Evolutionary conservation across 2,888 invertebrate genomes (phyloP).

Genomic region (Folsomia candida): DNA sequence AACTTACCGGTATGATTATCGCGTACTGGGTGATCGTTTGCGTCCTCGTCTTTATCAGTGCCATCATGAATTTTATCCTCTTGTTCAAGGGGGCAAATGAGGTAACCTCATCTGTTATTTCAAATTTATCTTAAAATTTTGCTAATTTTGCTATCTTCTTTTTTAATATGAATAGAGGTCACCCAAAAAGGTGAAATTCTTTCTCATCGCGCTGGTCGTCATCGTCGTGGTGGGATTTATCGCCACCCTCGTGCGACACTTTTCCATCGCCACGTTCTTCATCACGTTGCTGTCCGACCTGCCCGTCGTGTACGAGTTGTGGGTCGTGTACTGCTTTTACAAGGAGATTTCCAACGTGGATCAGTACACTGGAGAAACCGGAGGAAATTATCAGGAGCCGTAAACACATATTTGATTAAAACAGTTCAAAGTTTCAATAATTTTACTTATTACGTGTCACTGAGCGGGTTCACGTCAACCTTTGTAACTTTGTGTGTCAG

Average conservation of each 20-base stretch:
- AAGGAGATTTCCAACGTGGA: neutral
- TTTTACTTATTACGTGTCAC: no score
- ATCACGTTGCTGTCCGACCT: neutral
- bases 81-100: neutral
- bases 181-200: neutral
- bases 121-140: neutral
- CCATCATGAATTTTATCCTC: neutral
- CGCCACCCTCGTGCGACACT: neutral
- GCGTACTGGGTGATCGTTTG: neutral
- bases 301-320: neutral
- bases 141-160: neutral
- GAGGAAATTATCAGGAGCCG: neutral
- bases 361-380: neutral
- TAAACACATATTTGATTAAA: neutral
- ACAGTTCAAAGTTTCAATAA: no score
- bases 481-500: no score
- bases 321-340: neutral
- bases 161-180: neutral
- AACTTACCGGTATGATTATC: neutral
- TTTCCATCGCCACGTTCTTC: neutral
- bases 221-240: neutral
- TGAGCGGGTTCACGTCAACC: no score
- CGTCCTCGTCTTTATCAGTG: neutral
- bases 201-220: neutral
- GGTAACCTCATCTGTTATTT: neutral